Base-by-base conservation (phyloP, 2,113 vertebrate genomes). In the Notarius lentiginosus region DNA sequence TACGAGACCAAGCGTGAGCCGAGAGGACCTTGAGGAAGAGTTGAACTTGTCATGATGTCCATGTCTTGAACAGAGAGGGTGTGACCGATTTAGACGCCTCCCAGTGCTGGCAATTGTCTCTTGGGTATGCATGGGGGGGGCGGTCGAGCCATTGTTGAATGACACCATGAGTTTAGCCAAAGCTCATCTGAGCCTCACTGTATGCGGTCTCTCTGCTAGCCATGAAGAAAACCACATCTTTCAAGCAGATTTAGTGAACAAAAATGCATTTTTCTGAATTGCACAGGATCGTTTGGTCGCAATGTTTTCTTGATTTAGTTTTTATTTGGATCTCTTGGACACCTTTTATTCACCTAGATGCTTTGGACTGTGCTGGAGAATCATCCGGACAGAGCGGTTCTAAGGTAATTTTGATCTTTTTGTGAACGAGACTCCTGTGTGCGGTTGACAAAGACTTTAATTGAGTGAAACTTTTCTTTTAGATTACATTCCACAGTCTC, bases 141-240 rank as follows among this genome's bases (percentile, higher is more conserved):
- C 76, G 77, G 70, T 47, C 55, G 47, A 55, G 66, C 47, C 81
- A 80, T 90, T 90, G 86, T 84, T 90, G 66, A 86, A 80, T 83
- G 88, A 87, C 47, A 79, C 70, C 1, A 53, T 63, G 86, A 85
- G 89, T 73, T 79, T 83, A 84, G 11, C 80, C 77, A 76, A 79
- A 75, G 75, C 7, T 22, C 63, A 30, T 51, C 27, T 55, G 55
- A 65, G 22, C n/a, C 80, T 87, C 68, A 55, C 70, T 83, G 58
- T 60, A 34, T 77, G 86, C 58, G 4, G 55, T 55, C 9, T 34
- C 51, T 70, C n/a, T 81, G 24, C 18, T 14, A 47, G 14, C 30
- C 15, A 47, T 55, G 30, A 70, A 34, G 47, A 55, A 55, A 30
- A 30, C 10, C 1, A 6, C 9, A 41, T 80, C 22, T 60, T 55